phyloP scores from a whole-genome alignment of 2,797 vertebrate species.

The Echiichthys vipera region DNA sequence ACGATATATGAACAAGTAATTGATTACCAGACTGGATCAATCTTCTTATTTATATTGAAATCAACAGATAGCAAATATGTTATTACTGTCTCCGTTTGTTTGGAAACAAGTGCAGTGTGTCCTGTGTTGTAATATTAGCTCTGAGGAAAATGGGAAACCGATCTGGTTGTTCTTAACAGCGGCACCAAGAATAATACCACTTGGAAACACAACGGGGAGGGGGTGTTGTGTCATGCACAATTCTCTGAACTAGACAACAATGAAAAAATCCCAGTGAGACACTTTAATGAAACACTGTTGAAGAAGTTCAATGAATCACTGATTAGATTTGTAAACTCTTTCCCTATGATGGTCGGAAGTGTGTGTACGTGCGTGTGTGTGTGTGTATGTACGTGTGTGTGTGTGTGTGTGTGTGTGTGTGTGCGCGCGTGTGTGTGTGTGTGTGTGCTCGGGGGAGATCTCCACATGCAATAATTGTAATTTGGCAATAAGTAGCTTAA shows the following conservation, averaged over 20 bases:
- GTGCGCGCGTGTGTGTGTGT: neutral
- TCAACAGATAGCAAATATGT: too few species aligned
- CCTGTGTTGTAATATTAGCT: too few species aligned
- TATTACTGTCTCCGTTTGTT: too few species aligned
- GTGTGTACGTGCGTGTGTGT: slow-evolving; percentile 10
- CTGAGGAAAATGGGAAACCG: too few species aligned
- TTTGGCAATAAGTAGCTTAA: slow-evolving; percentile 84
- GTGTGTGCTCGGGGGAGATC: slow-evolving; percentile 27
- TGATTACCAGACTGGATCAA: too few species aligned
- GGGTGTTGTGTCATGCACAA: slow-evolving; percentile 21
- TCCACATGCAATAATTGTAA: slow-evolving; percentile 79
- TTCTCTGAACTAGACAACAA: slow-evolving; percentile 53
- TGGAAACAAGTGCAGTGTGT: too few species aligned
- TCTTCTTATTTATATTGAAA: too few species aligned
- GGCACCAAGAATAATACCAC: too few species aligned
- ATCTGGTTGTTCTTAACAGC: too few species aligned
- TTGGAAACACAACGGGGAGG: slow-evolving; percentile 38
- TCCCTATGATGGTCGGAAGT: slow-evolving; percentile 13
- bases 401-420: slow-evolving; percentile 9
- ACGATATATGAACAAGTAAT: too few species aligned
- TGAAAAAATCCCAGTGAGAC: slow-evolving; percentile 62
- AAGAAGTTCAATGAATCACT: slow-evolving; percentile 70
- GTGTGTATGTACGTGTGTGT: neutral
- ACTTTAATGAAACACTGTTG: slow-evolving; percentile 65
- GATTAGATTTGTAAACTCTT: slow-evolving; percentile 69